Evolutionary conservation across 2,888 invertebrate genomes (phyloP), one percentile per base, ranked within the genome.

Genomic region (Oscheius onirici): DNA sequence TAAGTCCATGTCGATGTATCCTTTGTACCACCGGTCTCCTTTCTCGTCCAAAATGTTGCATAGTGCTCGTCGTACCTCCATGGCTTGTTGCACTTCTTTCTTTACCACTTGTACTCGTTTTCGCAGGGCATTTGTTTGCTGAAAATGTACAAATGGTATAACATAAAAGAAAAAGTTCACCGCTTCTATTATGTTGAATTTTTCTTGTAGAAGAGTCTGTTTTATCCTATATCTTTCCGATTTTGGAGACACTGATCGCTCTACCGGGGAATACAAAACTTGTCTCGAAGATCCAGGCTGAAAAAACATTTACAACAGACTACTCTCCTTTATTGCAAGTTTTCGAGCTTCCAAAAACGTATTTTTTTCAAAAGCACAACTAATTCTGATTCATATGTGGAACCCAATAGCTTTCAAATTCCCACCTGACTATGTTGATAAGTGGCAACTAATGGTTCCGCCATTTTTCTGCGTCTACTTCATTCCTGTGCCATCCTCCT

Each of bases 21-120:
- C 15, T 24, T 52, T 51, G 40, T 52, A 66, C 41, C 41, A 40
- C 6, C 40, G 20, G 41, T 66, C 66, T 17, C 66, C 66, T 34
- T 40, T 40, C 5, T 52, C 43, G 22, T 52, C 54, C n/a, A 66
- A 20, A n/a, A 66, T 5, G 11, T 17, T 40, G 34, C 52, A 52
- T 11, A 66, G 22, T 3, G 52, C 28, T 24, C 49, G 49, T 26
- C 46, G 44, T 41, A 58, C 22, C 8, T 66, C 41, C 51, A 26
- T 51, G 24, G 55, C 51, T 66, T 40, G 43, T 44, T 46, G 17
- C 13, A 52, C 43, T 49, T 57, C 46, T 34, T 65, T 44, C 26
- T 34, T 34, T 24, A 49, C 60, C 34, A 17, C 22, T 28, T 46
- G 34, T 6, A 57, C 60, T 24, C 55, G 8, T 41, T 20, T 55